Evolutionary conservation across 2,888 invertebrate genomes (phyloP).

Genomic region (Archaeoteleia sp.): DNA sequence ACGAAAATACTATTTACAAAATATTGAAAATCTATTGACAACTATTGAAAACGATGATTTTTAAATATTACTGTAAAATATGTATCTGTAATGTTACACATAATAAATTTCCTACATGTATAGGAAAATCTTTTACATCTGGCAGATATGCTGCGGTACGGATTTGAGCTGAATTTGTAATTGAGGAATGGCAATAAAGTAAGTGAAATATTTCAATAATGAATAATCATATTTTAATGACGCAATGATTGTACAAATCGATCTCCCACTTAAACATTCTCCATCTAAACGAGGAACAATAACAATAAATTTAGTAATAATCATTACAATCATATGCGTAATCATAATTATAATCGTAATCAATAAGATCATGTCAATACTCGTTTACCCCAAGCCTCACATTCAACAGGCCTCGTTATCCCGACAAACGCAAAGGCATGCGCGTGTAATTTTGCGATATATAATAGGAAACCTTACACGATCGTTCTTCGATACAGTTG

Average conservation of each 20-base stretch:
- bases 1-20: too few species aligned
- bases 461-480: slow-evolving; percentile 46
- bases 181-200: slow-evolving; percentile 6
- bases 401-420: slow-evolving; percentile 47
- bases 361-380: slow-evolving; percentile 47
- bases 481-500: slow-evolving; percentile 29
- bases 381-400: slow-evolving; percentile 35
- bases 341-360: slow-evolving; percentile 52
- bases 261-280: slow-evolving; percentile 71
- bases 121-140: too few species aligned
- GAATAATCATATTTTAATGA: slow-evolving; percentile 75
- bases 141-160: too few species aligned
- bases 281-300: slow-evolving; percentile 73
- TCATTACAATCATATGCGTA: slow-evolving; percentile 69
- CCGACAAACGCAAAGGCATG: slow-evolving; percentile 43
- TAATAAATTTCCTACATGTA: too few species aligned
- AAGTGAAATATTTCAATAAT: slow-evolving; percentile 61
- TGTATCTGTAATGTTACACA: too few species aligned
- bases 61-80: too few species aligned
- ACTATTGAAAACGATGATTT: too few species aligned
- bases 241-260: slow-evolving; percentile 75
- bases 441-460: slow-evolving; percentile 45
- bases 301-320: slow-evolving; percentile 70
- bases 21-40: too few species aligned
- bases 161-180: too few species aligned